Conservation (phyloP, 2,888 invertebrate species). For the Agrotis ipsilon region DNA sequence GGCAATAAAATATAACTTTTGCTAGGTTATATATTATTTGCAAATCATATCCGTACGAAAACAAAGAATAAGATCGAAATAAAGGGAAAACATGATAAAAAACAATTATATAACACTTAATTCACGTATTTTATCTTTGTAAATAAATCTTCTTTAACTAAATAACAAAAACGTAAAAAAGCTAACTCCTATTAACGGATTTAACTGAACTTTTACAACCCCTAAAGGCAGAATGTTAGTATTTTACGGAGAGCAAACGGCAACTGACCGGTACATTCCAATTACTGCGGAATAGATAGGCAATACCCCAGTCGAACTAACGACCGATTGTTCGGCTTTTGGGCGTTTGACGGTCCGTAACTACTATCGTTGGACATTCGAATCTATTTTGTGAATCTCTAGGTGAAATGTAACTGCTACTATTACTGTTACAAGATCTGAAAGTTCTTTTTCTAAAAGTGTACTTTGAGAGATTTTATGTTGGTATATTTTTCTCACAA, state of each 20-base stretch:
- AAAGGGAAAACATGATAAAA: background rate
- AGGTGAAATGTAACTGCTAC: background rate
- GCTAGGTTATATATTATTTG: too few species aligned
- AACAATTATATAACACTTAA: background rate
- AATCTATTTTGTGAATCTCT: background rate
- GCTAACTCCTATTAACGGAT: slow-evolving; percentile 6
- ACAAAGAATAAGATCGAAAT: too few species aligned
- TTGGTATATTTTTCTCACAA: too few species aligned
- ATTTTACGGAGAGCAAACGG: slow-evolving; percentile 16
- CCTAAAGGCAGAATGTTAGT: background rate
- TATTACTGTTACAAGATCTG: background rate
- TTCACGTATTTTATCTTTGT: background rate
- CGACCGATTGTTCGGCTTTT: slow-evolving; percentile 22
- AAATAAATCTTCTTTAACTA: background rate
- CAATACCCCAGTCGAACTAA: slow-evolving; percentile 19
- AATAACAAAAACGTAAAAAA: background rate
- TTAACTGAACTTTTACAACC: slow-evolving; percentile 6
- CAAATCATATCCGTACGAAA: too few species aligned
- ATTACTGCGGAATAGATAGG: slow-evolving; percentile 32
- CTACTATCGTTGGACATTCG: background rate
- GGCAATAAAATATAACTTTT: too few species aligned
- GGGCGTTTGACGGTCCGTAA: background rate
- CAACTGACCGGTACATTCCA: slow-evolving; percentile 32
- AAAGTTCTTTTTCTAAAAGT: background rate
- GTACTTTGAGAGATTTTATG: background rate